Evolutionary conservation across 1,140 invertebrate species (phyloP).

Genomic region (Drosophila neocordata): DNA sequence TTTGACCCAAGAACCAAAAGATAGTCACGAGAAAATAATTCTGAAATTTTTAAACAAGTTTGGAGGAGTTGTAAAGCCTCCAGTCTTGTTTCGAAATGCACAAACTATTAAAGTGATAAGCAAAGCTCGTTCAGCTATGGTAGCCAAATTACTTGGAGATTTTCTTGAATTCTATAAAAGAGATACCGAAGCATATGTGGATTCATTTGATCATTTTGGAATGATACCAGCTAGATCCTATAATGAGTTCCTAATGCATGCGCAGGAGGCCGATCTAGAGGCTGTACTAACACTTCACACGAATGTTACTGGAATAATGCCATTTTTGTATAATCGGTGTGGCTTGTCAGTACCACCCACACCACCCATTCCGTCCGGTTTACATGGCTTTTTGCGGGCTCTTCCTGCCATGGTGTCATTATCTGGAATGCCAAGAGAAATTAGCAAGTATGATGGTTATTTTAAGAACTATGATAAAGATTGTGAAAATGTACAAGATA

Average conservation of each 20-base stretch:
- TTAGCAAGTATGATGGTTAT: constrained; percentile 73
- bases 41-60: constrained; percentile 93
- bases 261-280: constrained; percentile 78
- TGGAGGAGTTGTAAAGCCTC: constrained; percentile 89
- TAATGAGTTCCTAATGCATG: constrained; percentile 84
- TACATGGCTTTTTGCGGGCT: constrained; percentile 79
- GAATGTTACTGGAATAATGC: constrained; percentile 79
- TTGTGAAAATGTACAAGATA: constrained; percentile 47
- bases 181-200: constrained; percentile 90
- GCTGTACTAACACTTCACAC: constrained; percentile 76
- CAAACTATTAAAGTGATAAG: constrained; percentile 85
- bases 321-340: constrained; percentile 78
- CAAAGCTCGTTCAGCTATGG: constrained; percentile 93
- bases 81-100: constrained; percentile 85
- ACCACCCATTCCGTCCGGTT: constrained; percentile 79
- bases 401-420: constrained; percentile 72
- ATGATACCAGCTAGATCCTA: constrained; percentile 86
- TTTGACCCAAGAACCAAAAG: constrained; percentile 85
- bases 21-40: constrained; percentile 88
- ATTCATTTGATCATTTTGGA: constrained; percentile 86
- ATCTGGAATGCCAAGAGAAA: constrained; percentile 46
- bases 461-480: constrained; percentile 61
- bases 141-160: constrained; percentile 95
- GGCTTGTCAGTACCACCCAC: constrained; percentile 70
- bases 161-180: constrained; percentile 95